phyloP scores from a whole-genome alignment of 2,888 invertebrate genomes.

The Watsonalla binaria region DNA sequence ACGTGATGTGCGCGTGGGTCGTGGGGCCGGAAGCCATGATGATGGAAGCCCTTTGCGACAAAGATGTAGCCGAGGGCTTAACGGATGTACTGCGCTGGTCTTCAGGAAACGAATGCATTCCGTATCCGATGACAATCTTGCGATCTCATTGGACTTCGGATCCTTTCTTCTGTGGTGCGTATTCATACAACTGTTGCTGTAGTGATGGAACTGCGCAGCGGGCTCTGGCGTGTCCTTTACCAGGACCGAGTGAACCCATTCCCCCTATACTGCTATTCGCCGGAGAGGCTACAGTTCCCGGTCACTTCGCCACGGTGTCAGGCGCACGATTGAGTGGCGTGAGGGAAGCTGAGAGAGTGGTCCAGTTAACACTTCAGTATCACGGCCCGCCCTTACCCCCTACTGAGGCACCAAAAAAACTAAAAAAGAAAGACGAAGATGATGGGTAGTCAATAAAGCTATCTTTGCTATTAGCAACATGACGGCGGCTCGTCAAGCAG shows the following conservation, averaged over 20 bases:
- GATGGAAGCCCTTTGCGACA: conserved; percentile 83
- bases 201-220: conserved; percentile 50
- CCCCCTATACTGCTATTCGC: conserved; percentile 87
- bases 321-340: conserved; percentile 88
- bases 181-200: conserved; percentile 76
- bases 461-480: conserved; percentile 1
- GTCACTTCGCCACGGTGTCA: conserved; percentile 86
- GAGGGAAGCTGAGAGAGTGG: conserved; percentile 86
- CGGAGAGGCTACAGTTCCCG: conserved; percentile 88
- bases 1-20: conserved; percentile 84
- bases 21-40: conserved; percentile 82
- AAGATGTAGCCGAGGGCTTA: conserved; percentile 81
- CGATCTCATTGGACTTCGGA: conserved; percentile 87
- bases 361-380: conserved; percentile 78
- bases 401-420: conserved; percentile 1
- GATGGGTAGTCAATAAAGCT: conserved; percentile 14
- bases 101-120: conserved; percentile 80
- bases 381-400: conserved; percentile 62
- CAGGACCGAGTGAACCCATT: conserved; percentile 78
- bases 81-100: conserved; percentile 81
- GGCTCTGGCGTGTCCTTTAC: conserved; percentile 81
- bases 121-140: conserved; percentile 82
- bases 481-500: neutral
- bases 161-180: conserved; percentile 84
- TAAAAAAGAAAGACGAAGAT: conserved; percentile 10